phyloP scores from a whole-genome alignment of 2,797 vertebrate species.

The Danio albolineatus region DNA sequence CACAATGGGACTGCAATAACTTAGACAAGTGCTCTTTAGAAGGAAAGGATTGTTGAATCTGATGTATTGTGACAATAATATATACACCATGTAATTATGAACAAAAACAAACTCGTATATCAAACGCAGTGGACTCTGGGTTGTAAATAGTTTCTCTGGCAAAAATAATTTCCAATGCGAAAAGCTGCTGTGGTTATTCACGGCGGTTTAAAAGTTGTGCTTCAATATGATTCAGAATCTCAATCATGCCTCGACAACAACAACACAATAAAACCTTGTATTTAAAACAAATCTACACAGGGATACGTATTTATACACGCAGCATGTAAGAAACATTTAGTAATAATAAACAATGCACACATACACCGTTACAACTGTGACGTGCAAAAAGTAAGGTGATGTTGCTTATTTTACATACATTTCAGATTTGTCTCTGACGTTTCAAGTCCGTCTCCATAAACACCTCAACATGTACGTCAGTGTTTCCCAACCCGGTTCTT shows the following conservation, averaged over 20 bases:
- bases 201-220: background rate
- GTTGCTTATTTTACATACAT: background rate
- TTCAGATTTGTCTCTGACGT: slow-evolving; percentile 3
- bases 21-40: slow-evolving; percentile 49
- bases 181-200: slow-evolving; percentile 16
- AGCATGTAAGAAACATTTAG: slow-evolving; percentile 57
- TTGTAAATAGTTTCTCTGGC: slow-evolving; percentile 7
- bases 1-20: slow-evolving; percentile 41
- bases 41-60: slow-evolving; percentile 66
- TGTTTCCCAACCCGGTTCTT: no score
- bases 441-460: slow-evolving; percentile 3
- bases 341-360: slow-evolving; percentile 27
- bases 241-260: slow-evolving; percentile 33
- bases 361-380: slow-evolving; percentile 44
- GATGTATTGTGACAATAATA: slow-evolving; percentile 70
- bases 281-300: slow-evolving; percentile 48
- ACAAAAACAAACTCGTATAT: slow-evolving; percentile 29
- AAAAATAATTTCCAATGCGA: background rate
- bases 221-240: background rate
- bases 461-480: background rate
- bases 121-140: slow-evolving; percentile 46
- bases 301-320: slow-evolving; percentile 59
- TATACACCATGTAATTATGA: slow-evolving; percentile 74
- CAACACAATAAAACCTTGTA: background rate
- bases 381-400: slow-evolving; percentile 48